Base-by-base conservation (phyloP, 1,140 invertebrate species). In the Heliconius eleuchia region DNA sequence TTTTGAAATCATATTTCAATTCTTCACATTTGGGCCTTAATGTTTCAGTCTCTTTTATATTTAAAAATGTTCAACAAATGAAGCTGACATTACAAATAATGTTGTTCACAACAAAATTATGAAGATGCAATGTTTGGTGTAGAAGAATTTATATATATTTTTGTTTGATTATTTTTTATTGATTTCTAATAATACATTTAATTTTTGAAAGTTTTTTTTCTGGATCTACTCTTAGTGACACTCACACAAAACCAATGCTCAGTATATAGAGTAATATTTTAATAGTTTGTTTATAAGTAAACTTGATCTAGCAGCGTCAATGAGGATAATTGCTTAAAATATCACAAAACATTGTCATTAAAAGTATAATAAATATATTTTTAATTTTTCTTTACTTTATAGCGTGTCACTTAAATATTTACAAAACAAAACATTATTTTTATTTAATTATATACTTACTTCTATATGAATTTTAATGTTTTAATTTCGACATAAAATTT, bases 331-430 rank as follows among this genome's bases (percentile, higher is more conserved):
- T 23, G n/a, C n/a, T 57, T 9, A 66, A 34, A 66, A 66, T 66
- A 66, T 66, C 60, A 66, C 60, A 66, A 66, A 66, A 66, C n/a
- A 66, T 66, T 57, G n/a, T 57, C 11, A 57, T 11, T 23, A 57
- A 27, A 30, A 66, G 30, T 66, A 66, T 66, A 66, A 19, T 27
- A 30, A 23, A 66, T 30, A 66, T 66, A 16, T 66, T 66, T 66
- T 16, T 3, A 30, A 1, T 66, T 27, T 13, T 60, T 60, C 19
- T n/a, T 60, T 16, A 46, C 42, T 46, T 46, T 46, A 46, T 46
- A 46, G 42, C 13, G 60, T 66, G 55, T 60, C 55, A 60, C 13
- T 27, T 46, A 46, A 30, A 13, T 66, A 66, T 66, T 66, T 66
- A 66, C 60, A 66, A 30, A 66, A 30, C 30, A 66, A 66, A 66